Conservation (phyloP, 2,797 vertebrate species). For the Amblyopsis hoosieri region DNA sequence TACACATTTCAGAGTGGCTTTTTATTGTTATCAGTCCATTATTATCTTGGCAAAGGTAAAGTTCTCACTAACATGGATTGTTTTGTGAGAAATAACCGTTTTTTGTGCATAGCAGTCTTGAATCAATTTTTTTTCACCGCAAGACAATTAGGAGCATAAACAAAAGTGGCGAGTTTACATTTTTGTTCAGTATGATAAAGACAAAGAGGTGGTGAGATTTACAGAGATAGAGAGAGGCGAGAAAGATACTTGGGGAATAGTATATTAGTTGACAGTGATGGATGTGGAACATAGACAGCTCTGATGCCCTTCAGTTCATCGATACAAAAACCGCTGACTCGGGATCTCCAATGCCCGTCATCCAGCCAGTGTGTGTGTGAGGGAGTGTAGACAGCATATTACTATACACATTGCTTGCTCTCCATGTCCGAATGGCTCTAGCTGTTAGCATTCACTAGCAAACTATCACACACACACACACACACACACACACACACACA, state of each 20-base stretch:
- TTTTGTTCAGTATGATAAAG: neutral
- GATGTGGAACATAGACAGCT: slow-evolving; percentile 21
- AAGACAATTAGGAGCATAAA: too few species aligned
- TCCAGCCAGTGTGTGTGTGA: neutral
- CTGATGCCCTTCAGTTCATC: slow-evolving; percentile 22
- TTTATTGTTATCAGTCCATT: too few species aligned
- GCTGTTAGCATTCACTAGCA: neutral
- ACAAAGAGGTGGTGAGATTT: slow-evolving; percentile 2
- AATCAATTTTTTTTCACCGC: too few species aligned
- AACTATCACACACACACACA: too few species aligned
- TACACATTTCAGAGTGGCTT: too few species aligned
- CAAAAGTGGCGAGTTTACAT: too few species aligned
- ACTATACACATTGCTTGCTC: too few species aligned
- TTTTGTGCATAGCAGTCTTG: too few species aligned
- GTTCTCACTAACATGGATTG: too few species aligned
- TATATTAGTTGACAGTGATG: slow-evolving; percentile 26
- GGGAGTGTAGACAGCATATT: neutral
- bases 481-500: neutral
- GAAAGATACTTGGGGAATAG: neutral
- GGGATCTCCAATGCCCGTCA: slow-evolving; percentile 16
- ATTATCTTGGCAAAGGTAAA: too few species aligned
- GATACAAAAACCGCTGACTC: slow-evolving; percentile 45
- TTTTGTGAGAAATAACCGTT: too few species aligned
- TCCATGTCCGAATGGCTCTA: too few species aligned
- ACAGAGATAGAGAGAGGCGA: neutral